Percentiles rank a stretch among this genome's conserved stretches.
phyloP scores from a whole-genome alignment of 2,113 vertebrate species.

The Patagioenas fasciata region DNA sequence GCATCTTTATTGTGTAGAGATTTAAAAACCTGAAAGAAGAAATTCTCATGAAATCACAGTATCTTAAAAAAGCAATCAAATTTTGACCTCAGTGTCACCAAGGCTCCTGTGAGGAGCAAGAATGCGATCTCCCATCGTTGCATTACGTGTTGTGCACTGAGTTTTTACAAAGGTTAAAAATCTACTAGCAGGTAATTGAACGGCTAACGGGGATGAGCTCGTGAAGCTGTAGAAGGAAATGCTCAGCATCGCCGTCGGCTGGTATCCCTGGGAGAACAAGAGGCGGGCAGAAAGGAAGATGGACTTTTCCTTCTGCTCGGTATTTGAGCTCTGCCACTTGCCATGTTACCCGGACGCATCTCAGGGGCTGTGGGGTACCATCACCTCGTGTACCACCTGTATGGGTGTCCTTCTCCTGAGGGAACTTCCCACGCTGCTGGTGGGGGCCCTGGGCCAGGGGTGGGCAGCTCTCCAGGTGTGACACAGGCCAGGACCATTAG shows the following conservation, averaged over 20 bases:
- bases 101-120: background rate
- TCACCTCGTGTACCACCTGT: accelerated
- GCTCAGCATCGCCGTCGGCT: accelerated
- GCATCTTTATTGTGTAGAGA: too few species aligned
- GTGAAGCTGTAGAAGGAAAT: background rate
- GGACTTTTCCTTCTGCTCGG: too few species aligned
- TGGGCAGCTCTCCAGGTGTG: too few species aligned
- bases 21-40: background rate
- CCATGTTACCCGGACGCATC: accelerated
- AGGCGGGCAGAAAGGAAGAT: background rate
- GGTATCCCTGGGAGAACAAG: background rate
- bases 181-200: accelerated
- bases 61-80: background rate
- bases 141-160: accelerated
- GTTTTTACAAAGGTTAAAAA: background rate
- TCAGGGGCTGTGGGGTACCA: accelerated
- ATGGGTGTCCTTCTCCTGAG: too few species aligned
- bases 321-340: background rate
- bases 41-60: background rate
- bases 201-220: accelerated
- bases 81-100: background rate
- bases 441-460: too few species aligned
- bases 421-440: background rate
- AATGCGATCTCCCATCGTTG: accelerated
- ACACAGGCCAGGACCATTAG: background rate